phyloP scores from a whole-genome alignment of 2,797 vertebrate species.

The Acanthurus leucopareius region DNA sequence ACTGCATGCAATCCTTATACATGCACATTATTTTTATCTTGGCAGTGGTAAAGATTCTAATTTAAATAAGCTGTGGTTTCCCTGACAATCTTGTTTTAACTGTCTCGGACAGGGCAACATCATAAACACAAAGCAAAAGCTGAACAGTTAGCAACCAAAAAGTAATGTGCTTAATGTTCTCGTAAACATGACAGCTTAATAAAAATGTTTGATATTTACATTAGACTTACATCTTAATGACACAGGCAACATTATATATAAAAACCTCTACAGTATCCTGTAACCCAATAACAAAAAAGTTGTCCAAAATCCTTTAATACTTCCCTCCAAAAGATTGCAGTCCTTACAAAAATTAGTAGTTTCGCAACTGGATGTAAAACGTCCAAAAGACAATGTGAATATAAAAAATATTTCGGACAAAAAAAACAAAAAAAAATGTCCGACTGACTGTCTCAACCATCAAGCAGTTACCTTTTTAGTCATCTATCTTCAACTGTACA shows the following conservation, averaged over 20 bases:
- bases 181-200: conserved; percentile 1
- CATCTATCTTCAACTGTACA: conserved; percentile 39
- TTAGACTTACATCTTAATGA: conserved; percentile 15
- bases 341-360: conserved; percentile 5
- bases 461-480: conserved; percentile 33
- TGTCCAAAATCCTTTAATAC: neutral
- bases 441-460: neutral
- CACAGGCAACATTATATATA: neutral
- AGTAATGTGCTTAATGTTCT: neutral
- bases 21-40: neutral
- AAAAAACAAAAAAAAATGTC: neutral
- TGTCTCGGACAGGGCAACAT: neutral
- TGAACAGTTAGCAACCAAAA: neutral
- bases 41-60: neutral
- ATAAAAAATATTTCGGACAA: conserved; percentile 1
- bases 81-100: neutral
- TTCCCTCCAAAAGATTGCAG: conserved; percentile 9
- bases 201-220: neutral
- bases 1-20: neutral
- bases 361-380: conserved; percentile 24
- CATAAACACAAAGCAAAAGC: neutral
- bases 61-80: neutral
- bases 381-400: neutral
- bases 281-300: neutral
- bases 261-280: conserved; percentile 1